Conservation (phyloP, 2,113 vertebrate species). For the Antechinus stuartii region DNA sequence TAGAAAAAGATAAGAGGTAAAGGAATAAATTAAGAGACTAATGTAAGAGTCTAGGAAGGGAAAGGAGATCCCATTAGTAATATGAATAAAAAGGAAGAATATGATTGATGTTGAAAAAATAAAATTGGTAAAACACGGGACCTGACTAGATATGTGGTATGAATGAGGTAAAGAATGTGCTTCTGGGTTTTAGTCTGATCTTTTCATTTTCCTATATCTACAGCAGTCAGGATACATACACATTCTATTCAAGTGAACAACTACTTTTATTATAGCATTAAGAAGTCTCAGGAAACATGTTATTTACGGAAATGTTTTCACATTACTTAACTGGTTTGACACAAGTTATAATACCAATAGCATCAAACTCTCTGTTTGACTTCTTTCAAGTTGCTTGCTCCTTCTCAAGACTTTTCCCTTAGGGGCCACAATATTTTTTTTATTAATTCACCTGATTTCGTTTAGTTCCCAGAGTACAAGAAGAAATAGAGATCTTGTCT, state of each 20-base stretch:
- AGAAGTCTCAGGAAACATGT: background rate
- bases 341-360: background rate
- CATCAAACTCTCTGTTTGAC: background rate
- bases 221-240: background rate
- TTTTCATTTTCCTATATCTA: background rate
- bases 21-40: background rate
- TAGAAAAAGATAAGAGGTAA: background rate
- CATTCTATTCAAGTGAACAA: background rate
- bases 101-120: background rate
- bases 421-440: background rate
- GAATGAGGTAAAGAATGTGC: background rate
- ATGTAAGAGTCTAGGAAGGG: background rate
- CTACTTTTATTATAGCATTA: background rate
- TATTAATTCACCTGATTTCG: background rate
- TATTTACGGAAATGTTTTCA: background rate
- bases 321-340: background rate
- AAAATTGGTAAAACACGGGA: background rate
- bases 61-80: background rate
- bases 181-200: background rate
- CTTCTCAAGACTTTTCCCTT: background rate
- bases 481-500: background rate
- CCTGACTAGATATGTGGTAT: background rate
- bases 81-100: background rate
- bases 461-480: background rate
- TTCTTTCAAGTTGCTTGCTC: background rate